Evolutionary conservation across 2,113 vertebrate genomes (phyloP).

Genomic region (Neodon shergylaensis): DNA sequence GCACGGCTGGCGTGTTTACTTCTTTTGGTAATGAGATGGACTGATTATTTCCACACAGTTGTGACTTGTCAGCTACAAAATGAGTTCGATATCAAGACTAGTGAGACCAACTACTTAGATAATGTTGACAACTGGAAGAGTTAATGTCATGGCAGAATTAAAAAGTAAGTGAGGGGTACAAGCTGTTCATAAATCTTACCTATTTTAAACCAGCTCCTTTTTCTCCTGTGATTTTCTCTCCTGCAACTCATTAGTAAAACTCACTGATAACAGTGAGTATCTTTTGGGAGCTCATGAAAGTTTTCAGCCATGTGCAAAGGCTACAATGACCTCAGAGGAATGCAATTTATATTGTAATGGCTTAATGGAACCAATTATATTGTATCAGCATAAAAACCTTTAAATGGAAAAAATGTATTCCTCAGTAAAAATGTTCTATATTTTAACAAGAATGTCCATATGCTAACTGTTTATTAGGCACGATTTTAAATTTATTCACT

Average conservation of each 20-base stretch:
- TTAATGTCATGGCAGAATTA: background rate
- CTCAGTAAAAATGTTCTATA: slow-evolving; percentile 67
- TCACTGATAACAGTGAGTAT: slow-evolving; percentile 39
- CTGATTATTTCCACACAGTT: background rate
- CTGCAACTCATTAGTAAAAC: slow-evolving; percentile 1
- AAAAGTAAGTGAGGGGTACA: background rate
- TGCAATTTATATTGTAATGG: slow-evolving; percentile 74
- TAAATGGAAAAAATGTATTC: slow-evolving; percentile 72
- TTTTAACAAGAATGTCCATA: slow-evolving; percentile 67
- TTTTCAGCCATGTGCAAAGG: slow-evolving; percentile 62
- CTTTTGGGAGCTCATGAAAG: slow-evolving; percentile 63
- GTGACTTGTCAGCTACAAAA: background rate
- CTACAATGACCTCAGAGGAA: slow-evolving; percentile 68
- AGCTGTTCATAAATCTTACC: background rate
- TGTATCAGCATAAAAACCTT: slow-evolving; percentile 74
- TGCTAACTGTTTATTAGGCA: slow-evolving; percentile 74
- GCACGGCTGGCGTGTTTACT: background rate
- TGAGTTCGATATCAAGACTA: background rate
- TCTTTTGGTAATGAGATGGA: background rate
- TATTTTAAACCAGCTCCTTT: background rate
- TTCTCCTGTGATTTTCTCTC: slow-evolving; percentile 40
- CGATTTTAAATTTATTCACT: slow-evolving; percentile 72
- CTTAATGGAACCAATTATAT: slow-evolving; percentile 77
- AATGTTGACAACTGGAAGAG: background rate
- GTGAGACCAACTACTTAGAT: background rate